phyloP scores from a whole-genome alignment of 2,888 invertebrate genomes.

The Eupithecia subumbrata region DNA sequence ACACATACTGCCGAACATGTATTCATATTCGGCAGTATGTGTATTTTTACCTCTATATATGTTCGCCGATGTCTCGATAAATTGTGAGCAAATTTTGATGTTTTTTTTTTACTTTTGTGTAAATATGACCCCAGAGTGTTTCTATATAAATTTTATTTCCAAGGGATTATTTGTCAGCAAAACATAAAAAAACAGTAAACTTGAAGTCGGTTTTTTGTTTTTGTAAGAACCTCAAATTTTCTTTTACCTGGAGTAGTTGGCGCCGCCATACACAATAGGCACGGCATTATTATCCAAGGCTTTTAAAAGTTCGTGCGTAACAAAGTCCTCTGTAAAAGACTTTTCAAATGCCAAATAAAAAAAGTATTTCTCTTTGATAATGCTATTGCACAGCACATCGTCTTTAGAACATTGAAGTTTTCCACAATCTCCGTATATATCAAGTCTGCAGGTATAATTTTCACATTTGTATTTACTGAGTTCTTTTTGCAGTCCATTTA shows the following conservation, averaged over 20 bases:
- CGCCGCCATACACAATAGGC: slow-evolving; percentile 2
- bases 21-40: too few species aligned
- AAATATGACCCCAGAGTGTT: too few species aligned
- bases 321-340: neutral
- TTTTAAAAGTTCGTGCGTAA: neutral
- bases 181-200: neutral
- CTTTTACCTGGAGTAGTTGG: slow-evolving; percentile 3
- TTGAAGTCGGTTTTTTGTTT: too few species aligned
- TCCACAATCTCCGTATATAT: slow-evolving; percentile 5
- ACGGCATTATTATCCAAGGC: neutral
- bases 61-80: too few species aligned
- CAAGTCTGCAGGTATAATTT: slow-evolving; percentile 1
- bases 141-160: too few species aligned
- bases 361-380: slow-evolving; percentile 6
- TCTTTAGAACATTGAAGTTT: neutral
- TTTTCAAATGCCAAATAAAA: neutral
- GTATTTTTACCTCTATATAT: too few species aligned
- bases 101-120: too few species aligned
- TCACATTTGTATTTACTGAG: neutral
- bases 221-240: neutral
- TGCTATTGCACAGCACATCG: neutral
- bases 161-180: neutral
- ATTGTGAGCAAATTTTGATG: too few species aligned
- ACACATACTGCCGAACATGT: too few species aligned
- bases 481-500: neutral